Percentiles rank a stretch among this genome's conserved stretches.
Conservation (phyloP, 2,888 invertebrate genomes). For the Malacosoma neustria region DNA sequence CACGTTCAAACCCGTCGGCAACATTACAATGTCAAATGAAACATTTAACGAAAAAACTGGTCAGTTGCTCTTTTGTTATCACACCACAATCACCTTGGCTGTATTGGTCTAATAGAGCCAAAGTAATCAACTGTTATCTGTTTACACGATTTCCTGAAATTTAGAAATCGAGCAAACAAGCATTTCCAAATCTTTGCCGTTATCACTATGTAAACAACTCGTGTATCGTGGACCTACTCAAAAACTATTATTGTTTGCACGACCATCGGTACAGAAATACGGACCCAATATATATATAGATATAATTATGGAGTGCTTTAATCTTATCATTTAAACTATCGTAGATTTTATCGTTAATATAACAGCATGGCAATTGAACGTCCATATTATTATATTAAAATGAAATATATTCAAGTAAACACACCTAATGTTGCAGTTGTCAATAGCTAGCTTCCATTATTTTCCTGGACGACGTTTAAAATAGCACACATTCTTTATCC, state of each 20-base stretch:
- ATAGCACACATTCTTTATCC: constrained; percentile 3
- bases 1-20: not conserved
- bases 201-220: not conserved
- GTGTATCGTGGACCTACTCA: not conserved
- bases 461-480: not conserved
- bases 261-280: not conserved
- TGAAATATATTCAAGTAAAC: too few species aligned
- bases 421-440: too few species aligned
- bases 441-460: too few species aligned
- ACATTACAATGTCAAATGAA: not conserved
- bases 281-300: not conserved
- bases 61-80: not conserved
- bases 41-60: not conserved
- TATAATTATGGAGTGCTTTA: not conserved
- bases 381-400: too few species aligned
- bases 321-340: not conserved
- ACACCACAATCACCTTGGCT: not conserved
- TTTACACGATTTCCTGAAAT: not conserved
- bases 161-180: not conserved
- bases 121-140: not conserved
- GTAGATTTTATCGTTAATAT: not conserved
- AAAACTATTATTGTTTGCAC: not conserved
- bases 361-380: not conserved
- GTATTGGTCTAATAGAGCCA: not conserved
- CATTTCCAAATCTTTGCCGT: not conserved